Evolutionary conservation across 2,797 vertebrate species (phyloP).

Genomic region (Semaprochilodus insignis): DNA sequence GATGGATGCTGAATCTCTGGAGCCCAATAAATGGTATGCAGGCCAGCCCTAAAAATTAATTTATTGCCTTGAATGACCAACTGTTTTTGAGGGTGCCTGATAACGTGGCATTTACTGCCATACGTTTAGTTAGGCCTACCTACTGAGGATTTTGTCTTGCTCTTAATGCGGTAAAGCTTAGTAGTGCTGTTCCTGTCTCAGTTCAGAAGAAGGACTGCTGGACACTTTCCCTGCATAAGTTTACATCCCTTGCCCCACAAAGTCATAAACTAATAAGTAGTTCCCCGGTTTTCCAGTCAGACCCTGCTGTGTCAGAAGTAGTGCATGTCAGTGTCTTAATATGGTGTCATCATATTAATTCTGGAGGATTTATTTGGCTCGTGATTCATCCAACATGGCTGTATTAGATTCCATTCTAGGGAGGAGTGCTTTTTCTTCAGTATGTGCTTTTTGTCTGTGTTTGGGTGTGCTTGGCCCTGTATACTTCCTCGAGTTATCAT

Average conservation of each 20-base stretch:
- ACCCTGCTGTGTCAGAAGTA: neutral
- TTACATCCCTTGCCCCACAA: neutral
- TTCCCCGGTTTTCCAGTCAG: neutral
- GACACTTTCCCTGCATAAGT: neutral
- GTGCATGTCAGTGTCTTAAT: neutral
- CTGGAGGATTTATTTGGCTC: neutral
- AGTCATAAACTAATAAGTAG: neutral
- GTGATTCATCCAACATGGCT: conserved; percentile 23
- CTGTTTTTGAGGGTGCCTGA: too few species aligned
- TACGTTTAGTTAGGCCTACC: too few species aligned
- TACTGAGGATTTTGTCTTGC: too few species aligned
- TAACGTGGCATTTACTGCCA: too few species aligned
- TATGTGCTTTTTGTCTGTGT: neutral
- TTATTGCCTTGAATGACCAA: too few species aligned
- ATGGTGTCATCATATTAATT: neutral
- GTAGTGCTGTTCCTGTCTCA: too few species aligned
- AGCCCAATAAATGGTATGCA: too few species aligned
- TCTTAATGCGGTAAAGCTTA: too few species aligned
- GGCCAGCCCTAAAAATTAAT: too few species aligned
- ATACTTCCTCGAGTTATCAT: neutral
- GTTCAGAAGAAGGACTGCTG: too few species aligned
- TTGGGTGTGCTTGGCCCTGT: neutral
- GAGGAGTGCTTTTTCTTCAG: conserved; percentile 20
- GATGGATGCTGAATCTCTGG: too few species aligned
- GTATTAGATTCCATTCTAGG: conserved; percentile 27